Conservation (phyloP, 2,888 invertebrate species). For the Allophyes oxyacanthae region DNA sequence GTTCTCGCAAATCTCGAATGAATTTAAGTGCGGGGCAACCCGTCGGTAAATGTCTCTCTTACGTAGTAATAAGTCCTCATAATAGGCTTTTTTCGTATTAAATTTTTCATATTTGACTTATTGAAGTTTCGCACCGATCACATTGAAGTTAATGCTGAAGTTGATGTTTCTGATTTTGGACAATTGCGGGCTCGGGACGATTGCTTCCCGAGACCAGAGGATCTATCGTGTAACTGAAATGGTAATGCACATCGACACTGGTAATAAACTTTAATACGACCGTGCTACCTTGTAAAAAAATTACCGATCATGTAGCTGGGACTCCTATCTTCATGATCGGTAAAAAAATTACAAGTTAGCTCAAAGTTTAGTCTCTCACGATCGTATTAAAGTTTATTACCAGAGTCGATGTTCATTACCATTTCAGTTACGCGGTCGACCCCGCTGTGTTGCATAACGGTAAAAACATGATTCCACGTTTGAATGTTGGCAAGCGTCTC, state of each 20-base stretch:
- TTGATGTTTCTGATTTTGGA: conserved; percentile 67
- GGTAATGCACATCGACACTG: no score
- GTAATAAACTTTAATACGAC: no score
- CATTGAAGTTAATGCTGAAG: conserved; percentile 66
- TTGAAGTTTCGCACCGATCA: conserved; percentile 71
- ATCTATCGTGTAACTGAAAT: no score
- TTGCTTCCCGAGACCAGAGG: conserved; percentile 26
- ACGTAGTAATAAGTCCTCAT: conserved; percentile 64
- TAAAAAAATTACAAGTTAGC: no score
- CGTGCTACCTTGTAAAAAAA: no score
- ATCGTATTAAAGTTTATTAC: no score
- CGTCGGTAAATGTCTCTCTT: conserved; percentile 66
- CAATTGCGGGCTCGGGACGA: conserved; percentile 51
- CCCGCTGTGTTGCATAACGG: conserved; percentile 19
- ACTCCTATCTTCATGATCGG: no score
- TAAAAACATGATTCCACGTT: conserved; percentile 8
- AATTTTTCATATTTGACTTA: conserved; percentile 63
- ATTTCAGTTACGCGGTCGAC: no score
- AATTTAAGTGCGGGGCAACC: conserved; percentile 51
- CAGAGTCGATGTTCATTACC: no score
- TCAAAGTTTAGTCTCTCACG: no score
- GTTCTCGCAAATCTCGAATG: conserved; percentile 46
- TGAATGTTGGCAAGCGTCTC: conserved; percentile 35
- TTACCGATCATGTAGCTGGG: no score
- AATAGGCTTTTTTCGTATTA: conserved; percentile 68